These are phyloP conservation scores for Oscheius sp. DNA, from an alignment of 2,888 invertebrate genomes.

Conservation along the genomic window DNA sequence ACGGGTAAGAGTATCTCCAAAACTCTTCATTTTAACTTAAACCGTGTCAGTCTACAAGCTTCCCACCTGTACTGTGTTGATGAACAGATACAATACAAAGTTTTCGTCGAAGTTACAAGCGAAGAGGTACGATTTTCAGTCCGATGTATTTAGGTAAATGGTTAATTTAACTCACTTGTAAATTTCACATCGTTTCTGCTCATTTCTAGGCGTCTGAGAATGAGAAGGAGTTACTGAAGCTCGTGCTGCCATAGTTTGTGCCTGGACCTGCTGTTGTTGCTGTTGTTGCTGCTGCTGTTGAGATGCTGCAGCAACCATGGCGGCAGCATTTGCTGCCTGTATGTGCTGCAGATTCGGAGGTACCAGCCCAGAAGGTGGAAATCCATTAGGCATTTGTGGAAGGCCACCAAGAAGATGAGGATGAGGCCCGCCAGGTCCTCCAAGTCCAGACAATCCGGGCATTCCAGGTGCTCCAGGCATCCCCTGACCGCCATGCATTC, in stretches of 20 bases:
- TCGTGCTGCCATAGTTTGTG: neutral
- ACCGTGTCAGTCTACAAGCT: too few species aligned
- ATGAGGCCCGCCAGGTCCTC: neutral
- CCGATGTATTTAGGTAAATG: too few species aligned
- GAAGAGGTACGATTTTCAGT: too few species aligned
- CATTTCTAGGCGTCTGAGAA: neutral
- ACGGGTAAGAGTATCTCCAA: neutral
- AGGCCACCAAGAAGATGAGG: neutral
- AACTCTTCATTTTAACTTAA: too few species aligned
- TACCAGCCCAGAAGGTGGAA: neutral
- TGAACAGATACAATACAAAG: too few species aligned
- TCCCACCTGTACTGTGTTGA: too few species aligned
- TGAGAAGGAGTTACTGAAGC: conserved; percentile 7
- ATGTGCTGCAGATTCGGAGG: conserved; percentile 4
- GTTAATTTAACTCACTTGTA: conserved; percentile 34
- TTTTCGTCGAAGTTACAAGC: too few species aligned
- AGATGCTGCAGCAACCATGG: too few species aligned
- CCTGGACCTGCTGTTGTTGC: neutral
- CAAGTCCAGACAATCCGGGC: conserved; percentile 1
- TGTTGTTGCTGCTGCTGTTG: too few species aligned
- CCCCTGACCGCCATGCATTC: neutral
- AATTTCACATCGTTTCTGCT: conserved; percentile 45
- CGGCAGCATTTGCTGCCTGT: too few species aligned
- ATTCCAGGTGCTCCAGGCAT: conserved; percentile 3
- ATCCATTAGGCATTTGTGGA: conserved; percentile 1